Evolutionary conservation across 2,888 invertebrate species (phyloP), one percentile per base, ranked within the genome.

Genomic region (Hemistola chrysoprasaria): DNA sequence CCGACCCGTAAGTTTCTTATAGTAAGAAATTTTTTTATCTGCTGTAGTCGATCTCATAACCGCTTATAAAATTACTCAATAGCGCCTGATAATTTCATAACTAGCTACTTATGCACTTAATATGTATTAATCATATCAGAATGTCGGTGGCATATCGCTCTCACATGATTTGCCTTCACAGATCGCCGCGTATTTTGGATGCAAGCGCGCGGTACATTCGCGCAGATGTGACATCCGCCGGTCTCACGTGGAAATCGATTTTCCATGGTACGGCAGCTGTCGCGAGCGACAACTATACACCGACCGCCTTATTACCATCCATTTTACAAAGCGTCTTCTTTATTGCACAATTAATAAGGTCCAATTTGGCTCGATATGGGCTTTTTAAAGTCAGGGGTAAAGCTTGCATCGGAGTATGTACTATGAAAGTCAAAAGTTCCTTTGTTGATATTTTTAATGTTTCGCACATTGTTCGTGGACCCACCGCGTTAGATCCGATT

Each of bases 371-470:
- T n/a, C 56, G 43, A 28, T 22, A 11, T 10, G 24, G 37, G 21
- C 1, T 0, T 35, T 43, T 43, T 11, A 35, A 37, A 49, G 52
- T 46, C 41, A 44, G 31, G 36, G 28, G 50, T 11, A 48, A 58
- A 51, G 32, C 56, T 71, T 70, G 77, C 64, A 57, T 57, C 56
- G 49, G 56, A 59, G 63, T 78, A 84, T 81, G 78, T 84, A 84
- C 81, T 84, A 81, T 82, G 80, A 81, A 82, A 84, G 84, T 86
- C 84, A 86, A 83, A 86, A 86, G 84, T 78, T 77, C 82, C 71
- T 83, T 88, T 87, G 87, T 87, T 87, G 87, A 88, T 88, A 87
- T 84, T 85, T 88, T 87, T 86, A 87, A 88, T 86, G 88, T 87
- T 86, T 88, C 84, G 86, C 87, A 85, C 87, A 87, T 87, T 87